Percentiles rank a stretch among this genome's conserved stretches.
phyloP scores from a whole-genome alignment of 2,113 vertebrate genomes.

The Proterorhinus semilunaris region DNA sequence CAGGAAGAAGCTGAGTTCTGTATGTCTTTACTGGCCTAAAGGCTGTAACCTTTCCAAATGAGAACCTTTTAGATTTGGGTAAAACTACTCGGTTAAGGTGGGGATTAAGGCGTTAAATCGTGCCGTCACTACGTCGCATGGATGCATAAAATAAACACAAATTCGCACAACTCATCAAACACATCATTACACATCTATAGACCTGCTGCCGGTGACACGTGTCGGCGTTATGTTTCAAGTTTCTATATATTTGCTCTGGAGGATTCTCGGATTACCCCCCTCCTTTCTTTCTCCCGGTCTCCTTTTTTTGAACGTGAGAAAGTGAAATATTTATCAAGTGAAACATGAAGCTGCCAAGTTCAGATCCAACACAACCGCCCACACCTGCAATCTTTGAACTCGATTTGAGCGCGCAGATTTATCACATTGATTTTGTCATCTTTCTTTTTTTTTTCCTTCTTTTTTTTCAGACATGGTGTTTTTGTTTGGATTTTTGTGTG shows the following conservation, averaged over 20 bases:
- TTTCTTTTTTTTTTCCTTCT: neutral
- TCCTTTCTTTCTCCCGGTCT: neutral
- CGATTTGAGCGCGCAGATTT: neutral
- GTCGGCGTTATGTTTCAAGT: constrained; percentile 44
- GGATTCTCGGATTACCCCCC: constrained; percentile 27
- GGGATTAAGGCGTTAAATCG: constrained; percentile 42
- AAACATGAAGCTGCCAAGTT: neutral
- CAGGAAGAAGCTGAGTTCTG: too few species aligned
- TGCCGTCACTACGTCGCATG: constrained; percentile 57
- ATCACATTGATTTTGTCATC: constrained; percentile 12
- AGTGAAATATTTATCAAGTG: constrained; percentile 9
- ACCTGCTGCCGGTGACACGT: constrained; percentile 60
- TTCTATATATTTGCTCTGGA: constrained; percentile 27
- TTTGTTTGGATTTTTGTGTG: neutral
- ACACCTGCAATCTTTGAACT: neutral
- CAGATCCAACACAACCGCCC: neutral
- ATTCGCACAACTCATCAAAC: constrained; percentile 69
- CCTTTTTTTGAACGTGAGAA: constrained; percentile 7
- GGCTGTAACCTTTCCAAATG: too few species aligned
- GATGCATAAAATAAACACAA: constrained; percentile 59
- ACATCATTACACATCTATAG: constrained; percentile 64
- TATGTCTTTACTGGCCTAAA: too few species aligned
- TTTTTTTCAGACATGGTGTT: neutral
- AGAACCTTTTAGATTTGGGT: too few species aligned
- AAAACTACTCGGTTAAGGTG: too few species aligned